Evolutionary conservation across 2,888 invertebrate species (phyloP).

Genomic region (Adelognathus sp.): DNA sequence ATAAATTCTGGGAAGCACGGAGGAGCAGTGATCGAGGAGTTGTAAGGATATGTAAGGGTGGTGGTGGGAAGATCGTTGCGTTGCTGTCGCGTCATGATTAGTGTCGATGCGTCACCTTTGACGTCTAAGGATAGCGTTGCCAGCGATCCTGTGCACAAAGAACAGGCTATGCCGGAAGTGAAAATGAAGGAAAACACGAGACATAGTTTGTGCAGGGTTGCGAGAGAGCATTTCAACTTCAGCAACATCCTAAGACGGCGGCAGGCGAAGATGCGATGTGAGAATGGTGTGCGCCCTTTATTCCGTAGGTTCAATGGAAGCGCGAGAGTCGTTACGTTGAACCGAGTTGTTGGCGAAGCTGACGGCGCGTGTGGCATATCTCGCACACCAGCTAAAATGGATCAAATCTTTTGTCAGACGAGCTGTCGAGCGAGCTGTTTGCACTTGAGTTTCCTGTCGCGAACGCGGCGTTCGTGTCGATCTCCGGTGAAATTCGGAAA

Average conservation of each 20-base stretch:
- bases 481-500: constrained; percentile 5
- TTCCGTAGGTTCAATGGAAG: background rate
- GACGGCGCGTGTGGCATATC: background rate
- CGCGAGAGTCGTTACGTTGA: background rate
- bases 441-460: constrained; percentile 29
- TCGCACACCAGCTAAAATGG: background rate
- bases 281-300: background rate
- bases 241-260: too few relatives aligned
- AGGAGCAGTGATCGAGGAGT: background rate
- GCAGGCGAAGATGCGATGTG: background rate
- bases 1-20: background rate
- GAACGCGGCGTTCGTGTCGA: constrained; percentile 11
- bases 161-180: too few relatives aligned
- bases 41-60: background rate
- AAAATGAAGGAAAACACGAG: background rate
- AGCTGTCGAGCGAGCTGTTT: background rate
- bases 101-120: constrained; percentile 16
- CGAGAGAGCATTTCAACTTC: too few relatives aligned
- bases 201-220: background rate
- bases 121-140: constrained; percentile 1
- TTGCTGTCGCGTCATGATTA: background rate
- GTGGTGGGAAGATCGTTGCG: background rate
- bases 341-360: background rate
- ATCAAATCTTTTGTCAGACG: constrained; percentile 6
- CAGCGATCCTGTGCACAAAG: too few relatives aligned